These are phyloP conservation scores for Lates japonicus DNA, from an alignment of 2,797 vertebrate species.

Conservation along the genomic window DNA sequence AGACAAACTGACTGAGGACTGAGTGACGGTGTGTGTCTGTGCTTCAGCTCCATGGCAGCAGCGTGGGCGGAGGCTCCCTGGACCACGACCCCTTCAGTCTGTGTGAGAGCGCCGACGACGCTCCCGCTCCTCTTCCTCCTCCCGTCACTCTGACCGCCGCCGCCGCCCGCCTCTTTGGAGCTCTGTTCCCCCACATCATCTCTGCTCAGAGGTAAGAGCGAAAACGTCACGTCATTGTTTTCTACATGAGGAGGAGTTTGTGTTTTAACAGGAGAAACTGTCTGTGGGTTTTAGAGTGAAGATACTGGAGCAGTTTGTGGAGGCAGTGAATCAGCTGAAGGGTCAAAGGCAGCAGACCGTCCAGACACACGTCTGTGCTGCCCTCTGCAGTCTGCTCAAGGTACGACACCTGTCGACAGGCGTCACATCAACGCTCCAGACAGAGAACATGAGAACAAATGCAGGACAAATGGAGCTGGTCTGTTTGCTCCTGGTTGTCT, in stretches of 20 bases:
- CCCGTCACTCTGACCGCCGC: constrained; percentile 84
- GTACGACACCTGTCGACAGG: constrained; percentile 73
- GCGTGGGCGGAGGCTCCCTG: constrained; percentile 87
- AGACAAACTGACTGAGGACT: background rate
- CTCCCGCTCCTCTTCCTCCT: constrained; percentile 88
- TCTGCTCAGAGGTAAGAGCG: constrained; percentile 90
- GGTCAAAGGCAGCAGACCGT: constrained; percentile 90
- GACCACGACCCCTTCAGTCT: constrained; percentile 91
- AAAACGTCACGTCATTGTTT: no score
- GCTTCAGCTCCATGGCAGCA: constrained; percentile 85
- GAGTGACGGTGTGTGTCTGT: background rate
- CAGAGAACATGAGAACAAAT: no score
- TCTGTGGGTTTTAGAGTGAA: constrained; percentile 80
- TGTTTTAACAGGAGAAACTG: background rate
- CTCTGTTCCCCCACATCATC: constrained; percentile 88
- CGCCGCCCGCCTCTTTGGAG: constrained; percentile 90
- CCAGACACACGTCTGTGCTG: constrained; percentile 89
- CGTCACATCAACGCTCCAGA: no score
- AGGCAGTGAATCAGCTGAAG: constrained; percentile 90
- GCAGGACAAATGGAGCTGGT: no score
- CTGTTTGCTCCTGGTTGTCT: no score
- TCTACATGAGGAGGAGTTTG: no score
- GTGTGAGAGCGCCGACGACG: constrained; percentile 82
- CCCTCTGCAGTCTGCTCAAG: constrained; percentile 92
- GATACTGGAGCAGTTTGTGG: constrained; percentile 90